A percentile compares a stretch with the other conserved stretches of the same genome.
Conservation (phyloP, 1,140 invertebrate genomes). For the Neodiprion fabricii region DNA sequence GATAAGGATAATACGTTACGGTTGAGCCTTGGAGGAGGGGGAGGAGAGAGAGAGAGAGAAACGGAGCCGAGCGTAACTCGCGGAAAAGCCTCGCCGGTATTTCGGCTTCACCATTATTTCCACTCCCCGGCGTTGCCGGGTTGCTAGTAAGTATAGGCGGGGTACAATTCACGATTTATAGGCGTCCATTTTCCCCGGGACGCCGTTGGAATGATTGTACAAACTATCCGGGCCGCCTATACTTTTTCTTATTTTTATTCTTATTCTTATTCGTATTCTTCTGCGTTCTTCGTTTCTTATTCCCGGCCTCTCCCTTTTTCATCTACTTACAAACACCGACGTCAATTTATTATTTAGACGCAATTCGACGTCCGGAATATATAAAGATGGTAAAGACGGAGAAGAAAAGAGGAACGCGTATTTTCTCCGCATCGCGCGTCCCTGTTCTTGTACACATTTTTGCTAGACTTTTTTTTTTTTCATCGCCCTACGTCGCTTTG, state of each 20-base stretch:
- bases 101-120: neutral
- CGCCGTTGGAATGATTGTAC: slow-evolving; percentile 1
- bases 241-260: neutral
- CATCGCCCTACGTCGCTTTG: no score
- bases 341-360: neutral
- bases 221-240: neutral
- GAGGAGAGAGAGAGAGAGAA: neutral
- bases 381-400: neutral
- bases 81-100: neutral
- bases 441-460: no score
- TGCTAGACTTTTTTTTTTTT: no score
- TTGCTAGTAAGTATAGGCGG: no score
- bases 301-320: neutral
- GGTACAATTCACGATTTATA: slow-evolving; percentile 4
- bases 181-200: neutral
- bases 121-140: neutral
- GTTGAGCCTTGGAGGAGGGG: neutral
- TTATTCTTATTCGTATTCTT: neutral
- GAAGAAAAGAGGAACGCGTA: no score
- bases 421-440: no score
- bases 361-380: neutral
- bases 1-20: slow-evolving; percentile 1
- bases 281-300: neutral
- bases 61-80: neutral
- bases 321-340: neutral